A percentile compares a stretch with the other conserved stretches of the same genome.
Conservation (phyloP, 2,113 vertebrate species). For the Actenoides lindsayi region DNA sequence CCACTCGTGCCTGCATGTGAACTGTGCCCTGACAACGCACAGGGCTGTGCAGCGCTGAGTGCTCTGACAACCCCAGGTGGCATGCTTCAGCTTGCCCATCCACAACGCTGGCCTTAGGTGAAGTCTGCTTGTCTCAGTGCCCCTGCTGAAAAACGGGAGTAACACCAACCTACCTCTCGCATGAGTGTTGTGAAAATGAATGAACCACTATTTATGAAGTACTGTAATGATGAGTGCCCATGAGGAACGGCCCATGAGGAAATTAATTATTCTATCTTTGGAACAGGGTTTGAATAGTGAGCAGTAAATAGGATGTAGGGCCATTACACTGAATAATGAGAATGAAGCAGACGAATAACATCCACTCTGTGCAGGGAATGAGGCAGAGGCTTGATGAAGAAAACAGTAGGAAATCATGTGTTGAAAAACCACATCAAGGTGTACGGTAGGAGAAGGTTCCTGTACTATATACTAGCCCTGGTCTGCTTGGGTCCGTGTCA, state of each 20-base stretch:
- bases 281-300: conserved; percentile 62
- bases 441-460: neutral
- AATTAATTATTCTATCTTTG: conserved; percentile 68
- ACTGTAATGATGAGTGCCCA: conserved; percentile 64
- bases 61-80: neutral
- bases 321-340: conserved; percentile 58
- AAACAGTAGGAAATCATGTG: neutral
- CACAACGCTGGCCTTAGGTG: neutral
- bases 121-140: conserved; percentile 36
- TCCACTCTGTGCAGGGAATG: neutral
- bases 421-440: neutral
- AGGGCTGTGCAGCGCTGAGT: accelerated
- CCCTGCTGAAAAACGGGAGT: conserved; percentile 15
- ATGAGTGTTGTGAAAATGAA: conserved; percentile 58
- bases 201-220: conserved; percentile 68
- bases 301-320: conserved; percentile 60
- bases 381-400: neutral
- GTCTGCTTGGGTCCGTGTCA: neutral
- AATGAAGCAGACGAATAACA: conserved; percentile 30
- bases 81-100: neutral
- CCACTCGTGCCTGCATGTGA: neutral
- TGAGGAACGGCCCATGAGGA: conserved; percentile 62
- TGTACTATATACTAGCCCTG: neutral
- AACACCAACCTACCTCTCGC: neutral
- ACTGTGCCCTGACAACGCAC: accelerated